Evolutionary conservation across 2,113 vertebrate species (phyloP).

Genomic region (Hyperopisus bebe): DNA sequence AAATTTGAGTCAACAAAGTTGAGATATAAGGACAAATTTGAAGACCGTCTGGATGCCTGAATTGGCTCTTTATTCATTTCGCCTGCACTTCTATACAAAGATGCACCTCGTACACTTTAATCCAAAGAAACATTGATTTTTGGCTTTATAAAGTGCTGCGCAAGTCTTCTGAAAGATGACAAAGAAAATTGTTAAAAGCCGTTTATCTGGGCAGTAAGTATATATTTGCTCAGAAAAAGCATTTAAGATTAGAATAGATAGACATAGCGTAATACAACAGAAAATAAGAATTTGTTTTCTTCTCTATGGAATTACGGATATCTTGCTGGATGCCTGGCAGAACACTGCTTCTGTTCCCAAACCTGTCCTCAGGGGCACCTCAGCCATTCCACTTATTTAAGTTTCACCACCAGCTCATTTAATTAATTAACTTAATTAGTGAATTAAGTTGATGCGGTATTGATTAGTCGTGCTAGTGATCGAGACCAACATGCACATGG

Average conservation of each 20-base stretch:
- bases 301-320: background rate
- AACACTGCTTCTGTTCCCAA: background rate
- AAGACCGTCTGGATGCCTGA: background rate
- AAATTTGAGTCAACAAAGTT: background rate
- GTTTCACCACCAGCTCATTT: background rate
- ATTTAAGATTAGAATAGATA: background rate
- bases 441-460: background rate
- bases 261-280: background rate
- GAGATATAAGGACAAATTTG: background rate
- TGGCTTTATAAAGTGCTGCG: background rate
- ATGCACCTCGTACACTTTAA: background rate
- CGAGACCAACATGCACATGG: background rate
- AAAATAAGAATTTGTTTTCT: background rate
- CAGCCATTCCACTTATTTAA: background rate
- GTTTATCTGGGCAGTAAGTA: background rate
- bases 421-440: background rate
- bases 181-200: background rate
- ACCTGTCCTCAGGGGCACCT: background rate
- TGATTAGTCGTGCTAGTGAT: background rate
- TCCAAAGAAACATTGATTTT: background rate
- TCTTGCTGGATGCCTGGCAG: background rate
- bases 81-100: background rate
- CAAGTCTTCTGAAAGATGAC: background rate
- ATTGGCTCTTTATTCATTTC: background rate
- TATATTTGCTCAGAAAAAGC: background rate